Evolutionary conservation across 2,888 invertebrate species (phyloP).

Genomic region (Dynastes grantii): DNA sequence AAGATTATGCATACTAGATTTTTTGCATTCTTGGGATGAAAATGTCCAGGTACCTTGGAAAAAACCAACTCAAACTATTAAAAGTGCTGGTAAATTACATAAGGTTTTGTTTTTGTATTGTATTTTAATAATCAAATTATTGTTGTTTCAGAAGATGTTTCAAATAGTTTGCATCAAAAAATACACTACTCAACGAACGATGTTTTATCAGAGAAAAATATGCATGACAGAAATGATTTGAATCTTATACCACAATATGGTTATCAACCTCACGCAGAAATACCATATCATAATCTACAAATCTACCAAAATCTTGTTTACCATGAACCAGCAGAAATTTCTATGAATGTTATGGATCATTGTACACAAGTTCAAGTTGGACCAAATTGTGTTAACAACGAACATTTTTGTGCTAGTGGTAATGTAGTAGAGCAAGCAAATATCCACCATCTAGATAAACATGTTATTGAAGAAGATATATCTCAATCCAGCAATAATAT

Average conservation of each 20-base stretch:
- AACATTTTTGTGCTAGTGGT: slow-evolving; percentile 10
- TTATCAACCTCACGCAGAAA: slow-evolving; percentile 29
- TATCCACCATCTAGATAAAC: background rate
- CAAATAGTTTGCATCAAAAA: slow-evolving; percentile 13
- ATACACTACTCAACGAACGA: slow-evolving; percentile 9
- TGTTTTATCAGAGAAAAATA: slow-evolving; percentile 15
- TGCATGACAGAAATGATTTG: slow-evolving; percentile 27
- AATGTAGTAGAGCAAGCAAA: slow-evolving; percentile 12
- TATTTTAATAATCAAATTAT: background rate
- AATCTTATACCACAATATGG: slow-evolving; percentile 19
- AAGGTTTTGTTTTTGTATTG: slow-evolving; percentile 21
- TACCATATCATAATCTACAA: slow-evolving; percentile 43
- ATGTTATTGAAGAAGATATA: slow-evolving; percentile 11
- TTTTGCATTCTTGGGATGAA: slow-evolving; percentile 72
- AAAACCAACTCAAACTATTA: slow-evolving; percentile 54
- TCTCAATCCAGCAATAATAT: slow-evolving; percentile 29
- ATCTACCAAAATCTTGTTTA: slow-evolving; percentile 31
- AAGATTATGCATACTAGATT: slow-evolving; percentile 76
- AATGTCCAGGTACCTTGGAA: slow-evolving; percentile 69
- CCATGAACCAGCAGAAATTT: slow-evolving; percentile 12
- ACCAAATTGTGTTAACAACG: background rate
- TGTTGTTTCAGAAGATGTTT: slow-evolving; percentile 3
- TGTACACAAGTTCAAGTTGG: slow-evolving; percentile 19
- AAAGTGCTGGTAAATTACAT: slow-evolving; percentile 50
- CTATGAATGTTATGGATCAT: slow-evolving; percentile 23